Conservation (phyloP, 1,140 invertebrate genomes). For the Anastatus disparis region DNA sequence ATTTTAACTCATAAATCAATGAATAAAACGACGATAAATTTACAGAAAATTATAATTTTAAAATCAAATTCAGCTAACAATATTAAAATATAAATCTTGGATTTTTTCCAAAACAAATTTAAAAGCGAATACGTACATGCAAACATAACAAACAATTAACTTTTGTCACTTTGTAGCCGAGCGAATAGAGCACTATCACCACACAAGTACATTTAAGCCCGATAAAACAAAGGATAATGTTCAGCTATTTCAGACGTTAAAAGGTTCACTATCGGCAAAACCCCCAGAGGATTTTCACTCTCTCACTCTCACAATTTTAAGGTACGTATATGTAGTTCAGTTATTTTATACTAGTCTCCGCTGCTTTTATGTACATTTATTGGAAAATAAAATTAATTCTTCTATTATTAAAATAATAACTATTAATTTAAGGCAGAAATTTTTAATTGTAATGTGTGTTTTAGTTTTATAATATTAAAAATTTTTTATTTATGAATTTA, state of each 20-base stretch:
- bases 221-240: conserved; percentile 26
- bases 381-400: not conserved
- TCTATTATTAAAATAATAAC: not conserved
- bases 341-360: not conserved
- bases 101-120: too few relatives aligned
- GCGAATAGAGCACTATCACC: conserved; percentile 10
- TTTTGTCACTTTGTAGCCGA: not conserved
- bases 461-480: too few relatives aligned
- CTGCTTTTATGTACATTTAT: not conserved
- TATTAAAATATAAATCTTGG: too few relatives aligned
- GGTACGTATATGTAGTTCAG: conserved; percentile 4
- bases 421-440: too few relatives aligned
- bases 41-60: too few relatives aligned
- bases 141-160: not conserved
- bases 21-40: too few relatives aligned
- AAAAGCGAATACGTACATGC: not conserved
- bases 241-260: conserved; percentile 15
- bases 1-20: too few relatives aligned
- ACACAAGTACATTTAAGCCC: conserved; percentile 24
- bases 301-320: conserved; percentile 1
- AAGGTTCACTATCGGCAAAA: conserved; percentile 6
- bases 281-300: conserved; percentile 1
- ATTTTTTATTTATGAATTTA: too few relatives aligned
- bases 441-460: too few relatives aligned
- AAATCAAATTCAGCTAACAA: too few relatives aligned